Evolutionary conservation across 2,113 vertebrate species (phyloP), one percentile per base, ranked within the genome.

Genomic region (Herpetotheres cachinnans): DNA sequence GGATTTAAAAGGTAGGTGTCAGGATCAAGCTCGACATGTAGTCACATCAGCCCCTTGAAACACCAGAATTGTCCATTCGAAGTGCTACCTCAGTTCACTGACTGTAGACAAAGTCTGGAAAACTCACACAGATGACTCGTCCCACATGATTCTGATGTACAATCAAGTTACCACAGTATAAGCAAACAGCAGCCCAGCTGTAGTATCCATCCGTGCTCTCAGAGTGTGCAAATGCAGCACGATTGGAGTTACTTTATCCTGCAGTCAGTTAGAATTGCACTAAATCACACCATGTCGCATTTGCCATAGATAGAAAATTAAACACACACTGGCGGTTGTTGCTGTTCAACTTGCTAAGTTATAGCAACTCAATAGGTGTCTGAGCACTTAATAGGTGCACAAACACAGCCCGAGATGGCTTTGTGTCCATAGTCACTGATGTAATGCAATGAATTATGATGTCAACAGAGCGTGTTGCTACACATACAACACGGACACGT

Each of bases 401-500:
- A 63, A 81, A 47, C 36, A 55, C 49, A 69, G 49, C 9, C n/a
- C 2, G 2, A 46, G 21, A 32, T 24, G 18, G 27, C 56, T 67
- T 25, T 21, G 24, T 3, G 1, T 54, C 67, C 42, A 4, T 17
- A 54, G 55, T 9, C 61, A 62, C 19, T 42, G 66, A 40, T 18
- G 36, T 29, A 26, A 46, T 14, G 21, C 16, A 73, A 50, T 7
- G 72, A 42, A 2, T 17, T 36, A 25, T 42, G 73, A 29, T 32
- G 27, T 26, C 84, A 89, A 8, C 50, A 62, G 47, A 32, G 32
- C 0, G 0, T 26, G 30, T 6, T 63, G 44, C 30, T 40, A 34
- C 52, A 29, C 1, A 0, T 13, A 34, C 12, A 22, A 16, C 36
- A 2, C 4, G 40, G 61, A 11, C 29, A 36, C 0, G 0, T 21